phyloP scores from a whole-genome alignment of 1,140 invertebrate species.

The Ditylenchus dipsaci region DNA sequence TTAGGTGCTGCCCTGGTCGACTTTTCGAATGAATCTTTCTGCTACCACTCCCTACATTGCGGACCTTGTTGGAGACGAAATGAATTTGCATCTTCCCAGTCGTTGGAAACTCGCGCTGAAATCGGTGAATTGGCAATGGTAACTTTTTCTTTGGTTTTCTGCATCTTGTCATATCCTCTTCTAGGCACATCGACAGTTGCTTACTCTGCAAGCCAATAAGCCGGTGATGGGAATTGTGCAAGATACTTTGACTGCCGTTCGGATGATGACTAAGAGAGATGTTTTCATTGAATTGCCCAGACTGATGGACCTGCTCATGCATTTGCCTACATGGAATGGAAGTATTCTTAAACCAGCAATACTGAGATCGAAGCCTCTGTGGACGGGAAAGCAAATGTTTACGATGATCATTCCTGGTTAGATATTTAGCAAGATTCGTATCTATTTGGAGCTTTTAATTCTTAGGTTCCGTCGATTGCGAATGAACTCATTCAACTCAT shows the following conservation, averaged over 20 bases:
- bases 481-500: conserved; percentile 95
- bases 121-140: conserved; percentile 93
- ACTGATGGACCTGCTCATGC: conserved; percentile 98
- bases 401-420: conserved; percentile 89
- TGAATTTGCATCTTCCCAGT: conserved; percentile 98
- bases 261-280: conserved; percentile 99
- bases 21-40: conserved; percentile 85
- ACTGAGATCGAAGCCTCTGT: conserved; percentile 91
- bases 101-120: conserved; percentile 95
- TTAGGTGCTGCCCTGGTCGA: conserved; percentile 80
- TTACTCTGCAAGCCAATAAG: conserved; percentile 88
- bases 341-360: conserved; percentile 97
- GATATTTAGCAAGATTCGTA: neutral
- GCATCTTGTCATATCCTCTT: neutral
- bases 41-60: conserved; percentile 98
- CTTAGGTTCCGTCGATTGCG: conserved; percentile 84
- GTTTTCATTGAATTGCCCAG: conserved; percentile 95
- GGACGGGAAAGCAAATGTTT: conserved; percentile 97
- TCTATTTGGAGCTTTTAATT: too few relatives aligned
- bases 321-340: conserved; percentile 96
- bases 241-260: conserved; percentile 92
- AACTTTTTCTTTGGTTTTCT: neutral
- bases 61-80: conserved; percentile 99
- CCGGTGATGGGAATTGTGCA: conserved; percentile 99
- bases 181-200: conserved; percentile 82